Evolutionary conservation across 2,797 vertebrate genomes (phyloP), one percentile per base, ranked within the genome.

Genomic region (Clarias pachynema): DNA sequence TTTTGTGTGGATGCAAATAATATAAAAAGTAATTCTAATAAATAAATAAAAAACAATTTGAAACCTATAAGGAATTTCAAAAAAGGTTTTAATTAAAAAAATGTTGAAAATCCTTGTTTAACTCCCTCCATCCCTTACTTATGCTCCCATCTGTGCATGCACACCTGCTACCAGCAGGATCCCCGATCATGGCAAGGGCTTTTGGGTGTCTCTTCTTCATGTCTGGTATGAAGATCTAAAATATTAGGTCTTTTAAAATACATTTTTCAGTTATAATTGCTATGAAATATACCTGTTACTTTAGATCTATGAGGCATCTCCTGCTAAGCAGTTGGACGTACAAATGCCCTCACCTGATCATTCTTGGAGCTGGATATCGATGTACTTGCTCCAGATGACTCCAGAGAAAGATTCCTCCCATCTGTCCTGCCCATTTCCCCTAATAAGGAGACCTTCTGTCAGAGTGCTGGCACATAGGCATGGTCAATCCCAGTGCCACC

Each of bases 381-480:
- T 8, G 2, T 34, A 20, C 20, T 1, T 59, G 56, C 53, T 78
- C 74, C 74, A 78, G 74, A 78, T 59, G 56, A 44, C 44, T 66
- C 70, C 29, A 72, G 31, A 75, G 62, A 20, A 40, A 68, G 31
- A 26, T 73, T 81, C 68, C 31, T 75, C 44, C 69, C 79, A 66
- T 85, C 84, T 75, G 72, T 75, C 65, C 29, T 68, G 10, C 74
- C 18, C 37, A 20, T 78, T 78, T 60, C 10, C 20, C 74, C 29
- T 60, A 78, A 78, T 59, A 60, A 78, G 69, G 20, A 68, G 49
- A 75, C 84, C 84, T 82, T 86, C 79, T 86, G 84, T 82, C 70
- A 74, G 60, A 59, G 70, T 49, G 44, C 37, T 34, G 78, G 69
- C 78, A 81, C 84, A 75, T 44, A 70, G 24, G 60, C 49, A 74